These are phyloP conservation scores for Prionace glauca DNA, from an alignment of 2,797 vertebrate genomes.

Conservation along the genomic window DNA sequence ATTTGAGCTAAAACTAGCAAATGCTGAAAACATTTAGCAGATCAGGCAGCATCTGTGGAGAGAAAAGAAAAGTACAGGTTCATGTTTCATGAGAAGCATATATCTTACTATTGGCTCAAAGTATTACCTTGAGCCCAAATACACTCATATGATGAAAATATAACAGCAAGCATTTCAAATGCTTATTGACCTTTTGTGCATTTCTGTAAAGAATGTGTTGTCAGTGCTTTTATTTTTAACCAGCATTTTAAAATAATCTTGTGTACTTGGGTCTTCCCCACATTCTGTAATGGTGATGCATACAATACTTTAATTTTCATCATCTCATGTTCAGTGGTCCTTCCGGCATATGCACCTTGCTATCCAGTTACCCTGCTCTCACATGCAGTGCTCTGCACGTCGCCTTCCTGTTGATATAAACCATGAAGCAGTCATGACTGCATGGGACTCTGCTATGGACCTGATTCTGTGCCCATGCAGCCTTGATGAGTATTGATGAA, in stretches of 20 bases:
- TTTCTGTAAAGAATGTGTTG: background rate
- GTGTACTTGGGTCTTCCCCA: background rate
- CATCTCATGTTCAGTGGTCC: background rate
- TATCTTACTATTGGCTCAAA: background rate
- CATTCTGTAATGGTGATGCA: background rate
- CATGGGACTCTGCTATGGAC: background rate
- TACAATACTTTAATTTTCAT: background rate
- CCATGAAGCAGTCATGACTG: background rate
- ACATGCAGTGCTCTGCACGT: background rate
- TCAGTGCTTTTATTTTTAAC: background rate
- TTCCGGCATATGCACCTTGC: background rate
- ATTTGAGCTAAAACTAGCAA: background rate
- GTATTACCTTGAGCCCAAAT: background rate
- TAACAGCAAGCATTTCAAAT: background rate
- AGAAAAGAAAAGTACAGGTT: background rate
- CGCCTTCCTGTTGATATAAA: background rate
- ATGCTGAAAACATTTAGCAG: background rate
- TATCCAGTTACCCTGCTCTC: background rate
- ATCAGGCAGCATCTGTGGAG: background rate
- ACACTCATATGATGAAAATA: background rate
- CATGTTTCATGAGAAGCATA: background rate
- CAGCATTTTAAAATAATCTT: background rate
- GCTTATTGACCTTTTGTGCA: background rate
- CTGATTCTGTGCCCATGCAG: background rate
- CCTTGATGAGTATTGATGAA: background rate